A percentile compares a stretch with the other conserved stretches of the same genome.
Conservation (phyloP, 2,113 vertebrate species). For the sheep (Ovis aries) region DNA sequence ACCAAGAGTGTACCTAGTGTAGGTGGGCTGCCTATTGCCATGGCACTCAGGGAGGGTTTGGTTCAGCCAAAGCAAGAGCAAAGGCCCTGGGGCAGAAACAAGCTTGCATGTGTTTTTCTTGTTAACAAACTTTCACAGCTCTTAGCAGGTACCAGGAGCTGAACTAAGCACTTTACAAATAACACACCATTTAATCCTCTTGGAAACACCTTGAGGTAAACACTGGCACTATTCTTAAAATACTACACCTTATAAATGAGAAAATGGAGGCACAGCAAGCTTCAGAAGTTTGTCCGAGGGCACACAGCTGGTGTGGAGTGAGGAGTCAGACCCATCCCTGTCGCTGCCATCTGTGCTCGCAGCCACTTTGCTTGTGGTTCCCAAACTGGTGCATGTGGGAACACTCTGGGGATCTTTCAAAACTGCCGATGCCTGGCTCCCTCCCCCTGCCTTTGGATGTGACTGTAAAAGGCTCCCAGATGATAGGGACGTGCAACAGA, state of each 20-base stretch:
- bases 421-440: neutral
- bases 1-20: neutral
- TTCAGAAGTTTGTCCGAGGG: neutral
- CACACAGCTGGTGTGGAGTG: neutral
- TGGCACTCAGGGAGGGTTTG: neutral
- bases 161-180: neutral
- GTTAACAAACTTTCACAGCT: neutral
- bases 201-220: neutral
- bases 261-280: neutral
- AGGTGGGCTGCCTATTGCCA: neutral
- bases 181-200: neutral
- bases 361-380: neutral
- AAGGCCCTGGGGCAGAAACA: neutral
- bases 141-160: neutral
- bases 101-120: neutral
- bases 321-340: neutral
- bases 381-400: neutral
- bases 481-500: neutral
- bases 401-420: neutral
- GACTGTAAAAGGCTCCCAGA: neutral
- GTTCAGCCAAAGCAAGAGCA: neutral
- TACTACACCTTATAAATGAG: neutral
- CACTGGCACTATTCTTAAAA: neutral
- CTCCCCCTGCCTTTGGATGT: neutral
- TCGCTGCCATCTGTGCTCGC: neutral